phyloP scores from a whole-genome alignment of 2,113 vertebrate species.

The Odocoileus virginianus region DNA sequence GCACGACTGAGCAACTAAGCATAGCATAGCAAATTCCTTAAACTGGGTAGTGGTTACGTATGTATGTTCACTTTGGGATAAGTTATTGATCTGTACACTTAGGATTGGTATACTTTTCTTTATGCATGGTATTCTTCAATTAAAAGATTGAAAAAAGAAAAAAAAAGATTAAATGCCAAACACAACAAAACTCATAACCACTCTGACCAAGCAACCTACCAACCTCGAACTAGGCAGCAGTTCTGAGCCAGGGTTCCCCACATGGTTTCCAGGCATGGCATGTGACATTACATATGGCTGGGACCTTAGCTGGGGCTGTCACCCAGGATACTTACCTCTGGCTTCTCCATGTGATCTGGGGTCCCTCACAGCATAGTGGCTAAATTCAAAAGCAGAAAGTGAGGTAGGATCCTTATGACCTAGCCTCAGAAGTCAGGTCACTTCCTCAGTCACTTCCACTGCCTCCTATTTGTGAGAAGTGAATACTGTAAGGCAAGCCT shows the following conservation, averaged over 20 bases:
- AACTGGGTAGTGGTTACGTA: neutral
- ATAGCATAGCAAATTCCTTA: neutral
- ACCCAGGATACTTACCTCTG: neutral
- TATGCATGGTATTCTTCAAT: neutral
- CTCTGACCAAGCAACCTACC: neutral
- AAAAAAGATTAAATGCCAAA: neutral
- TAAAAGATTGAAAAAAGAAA: neutral
- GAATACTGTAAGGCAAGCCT: neutral
- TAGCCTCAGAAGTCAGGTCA: neutral
- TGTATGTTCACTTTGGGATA: neutral
- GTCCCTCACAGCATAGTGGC: neutral
- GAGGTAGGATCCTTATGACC: neutral
- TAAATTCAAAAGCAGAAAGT: neutral
- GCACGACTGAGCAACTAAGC: neutral
- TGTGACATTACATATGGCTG: neutral
- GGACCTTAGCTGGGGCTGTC: neutral
- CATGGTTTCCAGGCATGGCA: neutral
- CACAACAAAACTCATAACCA: neutral
- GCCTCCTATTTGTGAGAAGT: neutral
- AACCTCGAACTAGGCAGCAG: neutral
- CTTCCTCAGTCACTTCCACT: neutral
- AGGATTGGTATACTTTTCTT: neutral
- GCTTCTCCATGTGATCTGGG: neutral
- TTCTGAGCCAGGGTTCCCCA: neutral
- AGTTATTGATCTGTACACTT: neutral